Base-by-base conservation (phyloP, 2,888 invertebrate genomes). In the Euzophera pinguis region DNA sequence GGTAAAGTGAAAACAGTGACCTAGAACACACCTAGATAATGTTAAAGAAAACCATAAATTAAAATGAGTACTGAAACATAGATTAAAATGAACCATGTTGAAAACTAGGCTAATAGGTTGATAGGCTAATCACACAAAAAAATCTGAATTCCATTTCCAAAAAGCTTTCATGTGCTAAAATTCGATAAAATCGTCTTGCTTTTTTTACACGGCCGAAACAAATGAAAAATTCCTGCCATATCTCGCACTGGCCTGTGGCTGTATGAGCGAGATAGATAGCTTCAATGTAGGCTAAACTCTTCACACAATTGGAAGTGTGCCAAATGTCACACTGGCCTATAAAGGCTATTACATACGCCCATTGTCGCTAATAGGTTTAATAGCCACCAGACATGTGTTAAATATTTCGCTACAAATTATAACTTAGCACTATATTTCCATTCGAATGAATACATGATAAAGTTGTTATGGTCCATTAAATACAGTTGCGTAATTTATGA, bases 291-390 rank as follows among this genome's bases (percentile, higher is more conserved):
- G 16, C 39, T 51, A 29, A 51, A 51, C 56, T 52, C 47, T 54
- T 59, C 59, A 55, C 51, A 50, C 47, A 37, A 35, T 65, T 78
- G 78, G 80, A 67, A 50, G 53, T 47, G 14, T 7, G 71, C 71
- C 73, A 75, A 76, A 71, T 69, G 70, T 67, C 64, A 62, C 73
- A 65, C 63, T 73, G 76, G 74, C 71, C 64, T 69, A 66, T 64
- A 71, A 66, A 69, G 65, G 64, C 75, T 71, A 77, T 79, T 80
- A 80, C 76, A 76, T 75, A 69, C 60, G 68, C 70, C 76, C 68
- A 73, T 76, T 78, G 77, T 76, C 77, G 73, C 79, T 84, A 84
- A 84, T 84, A 82, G 75, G 81, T 71, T 78, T 77, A 75, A 82
- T 73, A 68, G 69, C 70, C 58, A 22, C 5, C 22, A 68, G 71